phyloP scores from a whole-genome alignment of 2,113 vertebrate genomes.

The Datnioides undecimradiatus region DNA sequence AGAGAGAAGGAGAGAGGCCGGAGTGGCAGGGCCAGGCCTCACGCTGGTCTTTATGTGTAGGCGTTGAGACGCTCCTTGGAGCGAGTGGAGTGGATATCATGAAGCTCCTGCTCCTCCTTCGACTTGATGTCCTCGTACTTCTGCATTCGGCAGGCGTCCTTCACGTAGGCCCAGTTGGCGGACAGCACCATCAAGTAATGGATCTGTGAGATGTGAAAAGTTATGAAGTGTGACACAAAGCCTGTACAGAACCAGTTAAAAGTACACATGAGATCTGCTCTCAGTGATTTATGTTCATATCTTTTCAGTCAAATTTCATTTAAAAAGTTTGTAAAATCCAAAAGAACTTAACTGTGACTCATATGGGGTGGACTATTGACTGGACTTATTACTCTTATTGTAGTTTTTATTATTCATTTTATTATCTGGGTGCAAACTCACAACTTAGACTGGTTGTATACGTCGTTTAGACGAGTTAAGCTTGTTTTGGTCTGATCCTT shows the following conservation, averaged over 20 bases:
- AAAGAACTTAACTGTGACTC: not conserved
- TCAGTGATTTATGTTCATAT: not conserved
- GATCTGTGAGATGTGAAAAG: constrained; percentile 83
- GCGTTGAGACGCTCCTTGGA: constrained; percentile 99
- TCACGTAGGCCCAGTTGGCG: constrained; percentile 99
- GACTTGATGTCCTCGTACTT: constrained; percentile 99
- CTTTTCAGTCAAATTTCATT: not conserved
- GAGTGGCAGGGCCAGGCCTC: constrained; percentile 71
- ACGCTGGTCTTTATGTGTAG: constrained; percentile 91
- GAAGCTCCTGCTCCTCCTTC: constrained; percentile 99
- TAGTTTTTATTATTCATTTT: not conserved
- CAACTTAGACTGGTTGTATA: not conserved
- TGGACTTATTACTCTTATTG: not conserved
- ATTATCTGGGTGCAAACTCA: not conserved
- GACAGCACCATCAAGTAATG: constrained; percentile 99
- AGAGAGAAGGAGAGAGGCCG: constrained; percentile 62
- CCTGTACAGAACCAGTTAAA: not conserved
- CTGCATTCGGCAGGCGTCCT: constrained; percentile 98
- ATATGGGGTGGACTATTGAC: too few species aligned
- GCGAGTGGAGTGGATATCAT: constrained; percentile 99
- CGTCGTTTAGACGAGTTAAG: not conserved
- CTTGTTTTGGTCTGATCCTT: not conserved
- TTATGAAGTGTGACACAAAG: not conserved
- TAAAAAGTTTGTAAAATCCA: too few species aligned
- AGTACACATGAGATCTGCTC: not conserved